phyloP scores from a whole-genome alignment of 2,113 vertebrate species.

The Corythaixoides concolor region DNA sequence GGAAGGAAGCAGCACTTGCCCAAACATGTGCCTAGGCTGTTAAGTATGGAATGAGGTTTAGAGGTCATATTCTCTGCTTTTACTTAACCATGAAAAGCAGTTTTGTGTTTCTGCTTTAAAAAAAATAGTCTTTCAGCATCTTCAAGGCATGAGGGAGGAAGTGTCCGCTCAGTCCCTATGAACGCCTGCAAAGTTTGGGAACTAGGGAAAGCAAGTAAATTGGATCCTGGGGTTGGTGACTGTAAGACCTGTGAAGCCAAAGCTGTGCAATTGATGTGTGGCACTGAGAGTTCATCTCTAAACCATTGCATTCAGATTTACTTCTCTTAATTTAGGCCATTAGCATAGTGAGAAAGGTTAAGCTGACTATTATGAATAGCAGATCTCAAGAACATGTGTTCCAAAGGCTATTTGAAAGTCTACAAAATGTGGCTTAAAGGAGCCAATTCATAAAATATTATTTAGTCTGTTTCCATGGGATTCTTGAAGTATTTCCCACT shows the following conservation, averaged over 20 bases:
- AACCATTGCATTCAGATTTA: conserved; percentile 1
- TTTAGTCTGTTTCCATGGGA: conserved; percentile 46
- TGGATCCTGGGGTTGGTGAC: neutral
- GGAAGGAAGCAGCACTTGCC: neutral
- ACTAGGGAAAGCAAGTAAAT: neutral
- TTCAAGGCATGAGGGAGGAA: neutral
- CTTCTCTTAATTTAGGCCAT: conserved; percentile 4
- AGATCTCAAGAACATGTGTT: conserved; percentile 7
- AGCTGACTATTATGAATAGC: neutral
- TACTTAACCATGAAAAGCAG: rapidly evolving
- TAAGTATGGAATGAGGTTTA: neutral
- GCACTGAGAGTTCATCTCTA: neutral
- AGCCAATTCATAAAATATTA: conserved; percentile 55
- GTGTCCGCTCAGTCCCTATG: neutral
- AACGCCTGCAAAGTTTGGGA: neutral
- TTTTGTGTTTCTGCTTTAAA: neutral
- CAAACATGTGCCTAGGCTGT: neutral
- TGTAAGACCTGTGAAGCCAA: neutral
- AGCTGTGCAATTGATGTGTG: neutral
- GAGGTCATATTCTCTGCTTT: neutral
- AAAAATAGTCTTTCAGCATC: rapidly evolving
- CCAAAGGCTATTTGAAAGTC: conserved; percentile 6
- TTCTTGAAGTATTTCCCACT: conserved; percentile 49
- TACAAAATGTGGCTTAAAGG: conserved; percentile 17
- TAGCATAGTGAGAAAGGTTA: conserved; percentile 32